Evolutionary conservation across 2,113 vertebrate genomes (phyloP), one percentile per base, ranked within the genome.

Genomic region (Sterna hirundo): DNA sequence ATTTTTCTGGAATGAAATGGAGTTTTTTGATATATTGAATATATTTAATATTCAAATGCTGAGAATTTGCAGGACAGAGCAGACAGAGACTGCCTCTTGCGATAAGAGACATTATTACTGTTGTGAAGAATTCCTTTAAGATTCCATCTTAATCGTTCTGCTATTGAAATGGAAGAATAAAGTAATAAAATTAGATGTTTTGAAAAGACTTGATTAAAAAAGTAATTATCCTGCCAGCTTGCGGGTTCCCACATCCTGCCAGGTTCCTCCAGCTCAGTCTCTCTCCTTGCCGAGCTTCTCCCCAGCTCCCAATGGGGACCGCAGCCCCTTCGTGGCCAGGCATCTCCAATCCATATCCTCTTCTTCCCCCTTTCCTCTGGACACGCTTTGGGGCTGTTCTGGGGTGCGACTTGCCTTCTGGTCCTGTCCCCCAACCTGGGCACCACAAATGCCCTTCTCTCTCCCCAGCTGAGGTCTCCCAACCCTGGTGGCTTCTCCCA

Each of bases 91-190:
- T 96, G 95, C 87, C 95, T 94, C 86, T 77, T 72, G 52, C 18
- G 97, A 97, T 97, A 96, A 97, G 96, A 97, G 85, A 88, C 95
- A 84, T 96, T 93, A 95, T 98, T 91, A 96, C 6, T 94, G 93
- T 95, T 95, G 76, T 92, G 78, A 91, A 93, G 82, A 96, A 97
- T 97, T 96, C 94, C 94, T 94, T 98, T 87, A 95, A 96, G 97
- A 96, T 97, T 96, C 95, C 95, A 96, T 97, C 96, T 97, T 95
- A 97, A 92, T 98, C 94, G 1, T 92, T 96, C 93, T 71, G 72
- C 96, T 97, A 91, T 97, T 98, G 97, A 97, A 97, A 97, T 97
- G 89, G 96, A 97, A 97, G 97, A 98, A 97, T 95, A 96, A 96
- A 96, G 94, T 94, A 94, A 96, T 96, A 96, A 94, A 85, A 96